phyloP scores from a whole-genome alignment of 2,888 invertebrate genomes.

The Emesis russula region DNA sequence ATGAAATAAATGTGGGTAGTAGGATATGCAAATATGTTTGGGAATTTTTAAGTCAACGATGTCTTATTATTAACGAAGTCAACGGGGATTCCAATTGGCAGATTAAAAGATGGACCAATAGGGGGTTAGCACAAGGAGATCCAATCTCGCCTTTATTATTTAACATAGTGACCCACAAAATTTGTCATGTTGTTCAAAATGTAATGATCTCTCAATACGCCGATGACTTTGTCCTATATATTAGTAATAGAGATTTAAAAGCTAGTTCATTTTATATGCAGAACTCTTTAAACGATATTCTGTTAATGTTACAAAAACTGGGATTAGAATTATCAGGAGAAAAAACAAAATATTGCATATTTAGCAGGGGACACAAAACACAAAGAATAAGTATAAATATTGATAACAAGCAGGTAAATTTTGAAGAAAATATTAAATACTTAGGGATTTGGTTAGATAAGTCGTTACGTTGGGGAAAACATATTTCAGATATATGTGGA shows the following conservation, averaged over 20 bases:
- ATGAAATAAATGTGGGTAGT: neutral
- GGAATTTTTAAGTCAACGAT: conserved; percentile 36
- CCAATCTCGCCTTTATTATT: conserved; percentile 67
- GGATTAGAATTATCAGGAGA: neutral
- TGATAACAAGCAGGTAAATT: no score
- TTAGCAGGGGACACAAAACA: neutral
- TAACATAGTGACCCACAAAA: conserved; percentile 44
- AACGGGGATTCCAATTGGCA: conserved; percentile 10
- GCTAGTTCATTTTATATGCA: neutral
- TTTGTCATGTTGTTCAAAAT: neutral
- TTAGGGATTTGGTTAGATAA: neutral
- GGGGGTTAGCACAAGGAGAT: conserved; percentile 41
- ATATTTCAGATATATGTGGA: neutral
- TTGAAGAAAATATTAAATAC: neutral
- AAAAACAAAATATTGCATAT: neutral
- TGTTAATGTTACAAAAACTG: neutral
- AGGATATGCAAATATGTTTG: conserved; percentile 40
- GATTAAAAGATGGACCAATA: neutral
- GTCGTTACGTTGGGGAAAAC: neutral
- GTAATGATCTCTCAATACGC: neutral
- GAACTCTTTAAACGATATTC: neutral
- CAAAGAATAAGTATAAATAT: neutral
- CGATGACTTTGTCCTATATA: neutral
- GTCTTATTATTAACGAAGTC: conserved; percentile 20
- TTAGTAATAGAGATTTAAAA: neutral